A percentile compares a stretch with the other conserved stretches of the same genome.
phyloP scores from a whole-genome alignment of 2,113 vertebrate species.

The Capreolus pygargus region DNA sequence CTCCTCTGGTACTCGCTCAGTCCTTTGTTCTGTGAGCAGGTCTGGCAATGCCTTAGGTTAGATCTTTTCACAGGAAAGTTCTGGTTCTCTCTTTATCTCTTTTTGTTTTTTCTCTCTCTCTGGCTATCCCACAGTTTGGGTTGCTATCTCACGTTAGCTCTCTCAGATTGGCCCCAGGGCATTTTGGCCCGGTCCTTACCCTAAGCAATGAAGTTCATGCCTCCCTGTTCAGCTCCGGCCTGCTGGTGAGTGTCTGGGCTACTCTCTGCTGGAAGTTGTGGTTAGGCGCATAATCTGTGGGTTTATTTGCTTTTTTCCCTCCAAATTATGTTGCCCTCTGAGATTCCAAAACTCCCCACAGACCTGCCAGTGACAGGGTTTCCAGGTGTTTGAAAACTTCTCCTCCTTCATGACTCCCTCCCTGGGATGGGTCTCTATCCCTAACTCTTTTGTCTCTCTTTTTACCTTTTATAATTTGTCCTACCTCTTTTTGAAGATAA shows the following conservation, averaged over 20 bases:
- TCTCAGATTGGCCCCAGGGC: not conserved
- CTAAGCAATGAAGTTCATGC: fast-evolving
- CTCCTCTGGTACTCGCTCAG: not conserved
- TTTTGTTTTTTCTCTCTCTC: not conserved
- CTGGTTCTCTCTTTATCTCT: not conserved
- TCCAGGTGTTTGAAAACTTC: not conserved
- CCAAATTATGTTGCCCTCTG: not conserved
- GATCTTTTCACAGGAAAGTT: not conserved
- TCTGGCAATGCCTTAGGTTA: not conserved
- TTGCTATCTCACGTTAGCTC: not conserved
- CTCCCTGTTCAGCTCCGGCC: not conserved
- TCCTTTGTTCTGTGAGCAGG: not conserved
- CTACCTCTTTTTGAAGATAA: not conserved
- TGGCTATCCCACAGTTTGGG: not conserved
- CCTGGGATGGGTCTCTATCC: not conserved
- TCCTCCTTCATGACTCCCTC: not conserved
- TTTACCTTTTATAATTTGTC: not conserved
- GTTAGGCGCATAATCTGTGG: fast-evolving
- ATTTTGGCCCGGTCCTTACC: not conserved
- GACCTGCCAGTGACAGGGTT: not conserved
- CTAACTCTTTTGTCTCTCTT: not conserved
- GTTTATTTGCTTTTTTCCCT: too few relatives aligned
- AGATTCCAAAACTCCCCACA: not conserved
- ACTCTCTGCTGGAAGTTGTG: not conserved
- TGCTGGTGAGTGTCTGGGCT: not conserved